Conservation (phyloP, 1,140 invertebrate genomes). For the Melanaphis sacchari region DNA sequence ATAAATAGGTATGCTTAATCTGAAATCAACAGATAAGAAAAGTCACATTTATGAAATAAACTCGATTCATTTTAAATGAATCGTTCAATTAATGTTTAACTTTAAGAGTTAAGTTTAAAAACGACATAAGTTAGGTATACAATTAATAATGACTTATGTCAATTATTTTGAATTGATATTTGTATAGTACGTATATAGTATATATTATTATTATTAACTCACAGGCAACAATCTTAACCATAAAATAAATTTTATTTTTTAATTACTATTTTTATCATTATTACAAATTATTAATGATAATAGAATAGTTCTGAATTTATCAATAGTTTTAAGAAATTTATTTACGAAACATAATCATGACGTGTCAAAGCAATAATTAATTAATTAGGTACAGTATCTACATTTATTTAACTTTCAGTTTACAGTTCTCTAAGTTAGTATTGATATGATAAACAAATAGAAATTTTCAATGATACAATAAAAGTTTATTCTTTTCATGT, state of each 20-base stretch:
- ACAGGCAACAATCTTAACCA: neutral
- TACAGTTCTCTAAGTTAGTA: too few species aligned
- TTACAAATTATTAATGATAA: neutral
- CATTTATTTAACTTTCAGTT: neutral
- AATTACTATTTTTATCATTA: neutral
- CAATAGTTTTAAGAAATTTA: too few species aligned
- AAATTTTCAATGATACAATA: too few species aligned
- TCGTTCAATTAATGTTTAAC: neutral
- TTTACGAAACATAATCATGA: neutral
- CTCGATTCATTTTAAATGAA: neutral
- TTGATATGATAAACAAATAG: too few species aligned
- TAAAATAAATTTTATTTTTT: neutral
- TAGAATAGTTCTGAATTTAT: neutral
- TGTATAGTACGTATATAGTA: neutral
- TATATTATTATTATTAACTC: neutral
- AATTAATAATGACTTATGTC: too few species aligned
- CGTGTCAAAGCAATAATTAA: neutral
- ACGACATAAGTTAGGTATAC: neutral
- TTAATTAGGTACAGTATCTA: neutral
- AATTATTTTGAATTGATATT: neutral
- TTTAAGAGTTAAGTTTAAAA: neutral
- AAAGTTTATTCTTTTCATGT: too few species aligned
- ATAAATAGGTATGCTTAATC: neutral
- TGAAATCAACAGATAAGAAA: neutral
- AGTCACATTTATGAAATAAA: neutral